These are phyloP conservation scores for Ifrita kowaldi DNA, from an alignment of 2,113 vertebrate genomes.

Conservation along the genomic window DNA sequence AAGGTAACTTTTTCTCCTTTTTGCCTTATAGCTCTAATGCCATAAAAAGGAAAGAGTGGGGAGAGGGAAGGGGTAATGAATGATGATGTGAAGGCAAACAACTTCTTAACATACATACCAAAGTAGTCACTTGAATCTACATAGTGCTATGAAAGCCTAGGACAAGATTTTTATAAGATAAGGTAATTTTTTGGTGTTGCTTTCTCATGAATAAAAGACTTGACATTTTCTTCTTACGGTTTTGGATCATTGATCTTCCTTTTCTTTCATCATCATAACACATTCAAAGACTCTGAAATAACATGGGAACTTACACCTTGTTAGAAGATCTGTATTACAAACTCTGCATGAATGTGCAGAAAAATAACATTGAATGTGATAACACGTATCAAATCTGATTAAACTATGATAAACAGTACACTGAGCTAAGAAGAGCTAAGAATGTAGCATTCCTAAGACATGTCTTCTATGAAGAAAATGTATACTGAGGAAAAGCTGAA, in stretches of 20 bases:
- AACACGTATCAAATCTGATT: background rate
- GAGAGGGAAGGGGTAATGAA: background rate
- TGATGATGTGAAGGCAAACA: background rate
- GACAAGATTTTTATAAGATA: background rate
- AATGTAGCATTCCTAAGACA: background rate
- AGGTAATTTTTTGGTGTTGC: background rate
- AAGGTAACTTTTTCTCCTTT: background rate
- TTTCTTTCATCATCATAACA: background rate
- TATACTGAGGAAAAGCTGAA: background rate
- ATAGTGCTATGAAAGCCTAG: background rate
- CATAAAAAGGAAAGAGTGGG: background rate
- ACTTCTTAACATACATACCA: background rate
- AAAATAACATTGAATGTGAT: background rate
- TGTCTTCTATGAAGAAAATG: background rate
- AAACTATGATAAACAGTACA: background rate
- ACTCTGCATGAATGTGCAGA: background rate
- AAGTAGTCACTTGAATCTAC: background rate
- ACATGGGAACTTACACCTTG: background rate
- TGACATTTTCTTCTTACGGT: background rate
- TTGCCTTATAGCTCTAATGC: background rate
- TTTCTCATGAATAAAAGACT: background rate
- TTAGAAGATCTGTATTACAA: background rate
- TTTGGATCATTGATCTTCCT: background rate
- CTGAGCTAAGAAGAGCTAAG: background rate
- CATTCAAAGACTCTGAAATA: background rate